These are phyloP conservation scores for Agrochola circellaris DNA, from an alignment of 2,888 invertebrate species.

Conservation along the genomic window DNA sequence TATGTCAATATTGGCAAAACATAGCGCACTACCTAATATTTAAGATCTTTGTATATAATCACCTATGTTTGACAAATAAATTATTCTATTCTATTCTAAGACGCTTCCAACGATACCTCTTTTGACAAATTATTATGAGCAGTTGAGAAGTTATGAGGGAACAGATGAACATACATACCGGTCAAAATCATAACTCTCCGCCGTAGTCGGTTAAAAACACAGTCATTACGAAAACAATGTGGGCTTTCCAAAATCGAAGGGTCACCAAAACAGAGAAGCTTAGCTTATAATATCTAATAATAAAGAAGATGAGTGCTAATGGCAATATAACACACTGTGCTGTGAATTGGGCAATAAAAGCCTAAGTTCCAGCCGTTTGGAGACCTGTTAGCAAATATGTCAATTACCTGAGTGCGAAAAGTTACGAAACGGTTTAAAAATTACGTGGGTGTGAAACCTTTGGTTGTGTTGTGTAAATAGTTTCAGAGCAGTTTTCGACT, in stretches of 20 bases:
- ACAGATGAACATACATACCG: too few relatives aligned
- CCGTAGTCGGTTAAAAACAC: too few relatives aligned
- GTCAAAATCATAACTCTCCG: too few relatives aligned
- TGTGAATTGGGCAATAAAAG: slow-evolving; percentile 59
- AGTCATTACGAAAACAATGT: neutral
- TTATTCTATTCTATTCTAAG: too few relatives aligned
- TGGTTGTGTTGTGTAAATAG: neutral
- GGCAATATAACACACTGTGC: slow-evolving; percentile 32
- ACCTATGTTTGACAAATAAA: too few relatives aligned
- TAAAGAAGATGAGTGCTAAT: slow-evolving; percentile 43
- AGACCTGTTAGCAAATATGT: slow-evolving; percentile 20
- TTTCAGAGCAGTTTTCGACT: neutral
- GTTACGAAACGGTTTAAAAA: slow-evolving; percentile 30
- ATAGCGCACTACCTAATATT: too few relatives aligned
- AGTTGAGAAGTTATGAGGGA: too few relatives aligned
- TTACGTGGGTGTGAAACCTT: slow-evolving; percentile 30
- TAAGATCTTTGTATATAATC: too few relatives aligned
- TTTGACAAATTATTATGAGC: too few relatives aligned
- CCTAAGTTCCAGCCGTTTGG: slow-evolving; percentile 29
- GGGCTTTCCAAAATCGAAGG: neutral
- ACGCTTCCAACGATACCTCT: too few relatives aligned
- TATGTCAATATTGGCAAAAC: too few relatives aligned
- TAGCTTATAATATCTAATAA: slow-evolving; percentile 23
- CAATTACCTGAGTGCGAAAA: slow-evolving; percentile 30
- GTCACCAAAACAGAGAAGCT: neutral